Base-by-base conservation (phyloP, 2,888 invertebrate genomes). In the Leptinotarsa haldemani region DNA sequence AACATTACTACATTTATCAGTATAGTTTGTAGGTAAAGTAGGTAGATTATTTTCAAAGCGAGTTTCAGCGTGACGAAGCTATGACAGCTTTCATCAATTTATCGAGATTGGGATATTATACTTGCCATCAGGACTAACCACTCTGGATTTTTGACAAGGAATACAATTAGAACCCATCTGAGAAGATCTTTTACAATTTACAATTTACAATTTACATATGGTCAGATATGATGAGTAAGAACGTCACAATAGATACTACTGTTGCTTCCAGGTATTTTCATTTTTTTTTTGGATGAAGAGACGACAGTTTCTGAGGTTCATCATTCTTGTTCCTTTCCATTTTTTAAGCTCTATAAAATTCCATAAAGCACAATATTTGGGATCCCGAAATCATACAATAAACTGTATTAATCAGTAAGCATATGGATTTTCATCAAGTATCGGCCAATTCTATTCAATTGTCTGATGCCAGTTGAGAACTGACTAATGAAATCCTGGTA, bases 101-200 rank as follows among this genome's bases (percentile, higher is more conserved):
- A 30, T 7, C 30, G 30, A 30, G 5, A 5, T 5, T n/a, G 64
- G 25, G 2, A 53, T 53, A 3, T 47, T 22, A 50, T 53, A 65
- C 16, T 40, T 63, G 3, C 69, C 69, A 0, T 30, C 40, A 47
- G 72, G 65, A n/a, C 40, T 40, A 12, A 64, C 63, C 0, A 87
- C 73, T 69, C 88, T 88, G 0, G 77, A 56, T 3, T 77, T 76
- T 69, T 88, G 87, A 61, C 87, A 87, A 1, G 73, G 56, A 3
- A 77, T 16, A 46, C 85, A 85, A 71, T 58, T 65, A 77, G 71
- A 0, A 80, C 70, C 84, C 85, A 86, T 83, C 82, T 5, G 82
- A 81, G 70, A 83, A 84, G 5, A 80, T 88, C 85, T 9, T 74
- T 76, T 1, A 83, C 81, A 0, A 88, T 80, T 1, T 4, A 72